These are phyloP conservation scores for Amphiura filiformis DNA, from an alignment of 35 echinoderm and acorn worm genomes.

Conservation along the genomic window DNA sequence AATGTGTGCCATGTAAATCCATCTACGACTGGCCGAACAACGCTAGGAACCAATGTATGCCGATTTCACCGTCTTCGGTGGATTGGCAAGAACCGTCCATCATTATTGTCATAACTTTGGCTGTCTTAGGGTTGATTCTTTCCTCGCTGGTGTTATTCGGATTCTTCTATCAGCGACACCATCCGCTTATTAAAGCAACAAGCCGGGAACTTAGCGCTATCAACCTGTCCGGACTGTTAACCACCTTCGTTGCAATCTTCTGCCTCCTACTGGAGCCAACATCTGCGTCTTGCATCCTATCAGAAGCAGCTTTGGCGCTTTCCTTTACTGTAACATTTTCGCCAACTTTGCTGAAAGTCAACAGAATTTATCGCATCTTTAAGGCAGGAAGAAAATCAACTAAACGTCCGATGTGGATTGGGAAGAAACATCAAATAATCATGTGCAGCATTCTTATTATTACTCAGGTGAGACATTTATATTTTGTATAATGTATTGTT, in stretches of 20 bases:
- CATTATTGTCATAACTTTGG: neutral
- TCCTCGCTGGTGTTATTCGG: neutral
- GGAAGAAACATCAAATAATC: neutral
- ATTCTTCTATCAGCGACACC: neutral
- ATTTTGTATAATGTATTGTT: no score
- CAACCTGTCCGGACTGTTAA: slow-evolving; percentile 3
- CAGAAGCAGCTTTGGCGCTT: neutral
- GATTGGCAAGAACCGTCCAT: neutral
- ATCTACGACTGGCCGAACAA: neutral
- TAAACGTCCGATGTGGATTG: slow-evolving; percentile 8
- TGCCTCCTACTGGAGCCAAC: slow-evolving; percentile 1
- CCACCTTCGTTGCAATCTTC: neutral
- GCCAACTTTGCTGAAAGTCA: slow-evolving; percentile 22
- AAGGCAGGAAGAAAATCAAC: slow-evolving; percentile 21
- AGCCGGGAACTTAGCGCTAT: slow-evolving; percentile 31
- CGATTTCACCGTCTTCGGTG: neutral
- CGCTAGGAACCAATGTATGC: neutral
- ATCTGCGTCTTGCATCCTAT: neutral
- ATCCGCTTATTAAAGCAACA: slow-evolving; percentile 34
- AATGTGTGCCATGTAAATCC: neutral
- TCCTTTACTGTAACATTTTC: slow-evolving; percentile 23
- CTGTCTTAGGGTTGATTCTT: neutral
- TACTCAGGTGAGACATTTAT: slow-evolving; percentile 14
- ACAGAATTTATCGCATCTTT: slow-evolving; percentile 44
- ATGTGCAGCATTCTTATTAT: neutral